Conservation (phyloP, 2,113 vertebrate genomes). For the Sander vitreus region DNA sequence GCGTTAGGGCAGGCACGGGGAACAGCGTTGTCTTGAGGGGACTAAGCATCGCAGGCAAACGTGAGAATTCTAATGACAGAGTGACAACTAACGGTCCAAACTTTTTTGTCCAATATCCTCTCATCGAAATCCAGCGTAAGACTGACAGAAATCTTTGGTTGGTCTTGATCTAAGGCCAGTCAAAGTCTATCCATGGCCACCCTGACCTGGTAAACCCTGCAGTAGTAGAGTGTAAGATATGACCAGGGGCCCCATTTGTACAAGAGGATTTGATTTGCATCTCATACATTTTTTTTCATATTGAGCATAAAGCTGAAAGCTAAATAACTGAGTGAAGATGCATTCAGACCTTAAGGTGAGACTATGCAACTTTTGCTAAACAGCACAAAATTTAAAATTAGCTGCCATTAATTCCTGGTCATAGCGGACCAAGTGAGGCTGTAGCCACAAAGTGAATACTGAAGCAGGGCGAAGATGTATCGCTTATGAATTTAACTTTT, state of each 20-base stretch:
- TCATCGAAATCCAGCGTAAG: conserved; percentile 62
- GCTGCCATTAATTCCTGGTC: background rate
- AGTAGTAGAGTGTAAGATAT: conserved; percentile 53
- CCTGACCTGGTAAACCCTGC: conserved; percentile 60
- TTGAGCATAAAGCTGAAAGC: background rate
- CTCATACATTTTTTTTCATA: background rate
- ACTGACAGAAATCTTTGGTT: conserved; percentile 66
- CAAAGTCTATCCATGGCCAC: conserved; percentile 67
- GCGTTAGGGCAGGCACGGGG: conserved; percentile 74
- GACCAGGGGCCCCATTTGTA: conserved; percentile 71
- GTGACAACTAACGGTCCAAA: conserved; percentile 59
- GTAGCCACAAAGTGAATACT: background rate
- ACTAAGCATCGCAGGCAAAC: conserved; percentile 83
- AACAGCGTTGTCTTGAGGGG: conserved; percentile 85
- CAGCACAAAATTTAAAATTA: background rate
- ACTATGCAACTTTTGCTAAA: conserved; percentile 17
- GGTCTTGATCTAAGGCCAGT: conserved; percentile 72
- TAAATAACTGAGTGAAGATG: background rate
- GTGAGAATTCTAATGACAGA: conserved; percentile 85
- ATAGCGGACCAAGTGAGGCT: no score
- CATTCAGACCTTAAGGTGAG: conserved; percentile 33
- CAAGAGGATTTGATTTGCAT: conserved; percentile 62
- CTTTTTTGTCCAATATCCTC: conserved; percentile 61
- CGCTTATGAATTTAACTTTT: background rate
- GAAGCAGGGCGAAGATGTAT: background rate